phyloP scores from a whole-genome alignment of 2,113 vertebrate genomes.

The Nipponia nippon region DNA sequence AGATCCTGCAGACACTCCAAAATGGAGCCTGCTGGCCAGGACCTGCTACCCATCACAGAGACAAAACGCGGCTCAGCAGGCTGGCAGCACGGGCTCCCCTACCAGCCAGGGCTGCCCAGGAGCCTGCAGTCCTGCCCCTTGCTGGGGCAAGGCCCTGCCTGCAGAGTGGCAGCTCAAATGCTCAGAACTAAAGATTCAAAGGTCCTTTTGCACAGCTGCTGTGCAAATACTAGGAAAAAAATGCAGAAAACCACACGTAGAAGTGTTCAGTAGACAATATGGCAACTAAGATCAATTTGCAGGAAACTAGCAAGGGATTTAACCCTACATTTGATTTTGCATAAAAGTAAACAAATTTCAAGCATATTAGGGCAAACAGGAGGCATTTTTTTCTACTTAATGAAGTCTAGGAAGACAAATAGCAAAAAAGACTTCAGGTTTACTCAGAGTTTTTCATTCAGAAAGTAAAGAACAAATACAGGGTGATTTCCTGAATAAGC shows the following conservation, averaged over 20 bases:
- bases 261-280: background rate
- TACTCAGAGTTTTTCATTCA: background rate
- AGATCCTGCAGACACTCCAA: background rate
- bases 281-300: background rate
- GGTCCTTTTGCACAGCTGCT: too few species aligned
- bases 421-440: background rate
- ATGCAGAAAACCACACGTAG: background rate
- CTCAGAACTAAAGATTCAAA: background rate
- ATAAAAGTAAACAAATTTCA: background rate
- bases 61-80: background rate
- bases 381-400: background rate
- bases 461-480: background rate
- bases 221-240: background rate
- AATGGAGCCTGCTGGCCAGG: background rate
- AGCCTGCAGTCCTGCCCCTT: background rate
- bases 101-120: background rate
- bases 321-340: background rate
- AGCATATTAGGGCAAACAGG: background rate
- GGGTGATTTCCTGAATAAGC: background rate
- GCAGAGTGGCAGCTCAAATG: background rate
- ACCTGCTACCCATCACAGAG: accelerated
- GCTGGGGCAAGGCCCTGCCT: background rate
- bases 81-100: background rate
- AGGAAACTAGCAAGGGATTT: background rate
- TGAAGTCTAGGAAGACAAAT: background rate